Evolutionary conservation across 2,113 vertebrate genomes (phyloP).

Genomic region (Perca fluviatilis): DNA sequence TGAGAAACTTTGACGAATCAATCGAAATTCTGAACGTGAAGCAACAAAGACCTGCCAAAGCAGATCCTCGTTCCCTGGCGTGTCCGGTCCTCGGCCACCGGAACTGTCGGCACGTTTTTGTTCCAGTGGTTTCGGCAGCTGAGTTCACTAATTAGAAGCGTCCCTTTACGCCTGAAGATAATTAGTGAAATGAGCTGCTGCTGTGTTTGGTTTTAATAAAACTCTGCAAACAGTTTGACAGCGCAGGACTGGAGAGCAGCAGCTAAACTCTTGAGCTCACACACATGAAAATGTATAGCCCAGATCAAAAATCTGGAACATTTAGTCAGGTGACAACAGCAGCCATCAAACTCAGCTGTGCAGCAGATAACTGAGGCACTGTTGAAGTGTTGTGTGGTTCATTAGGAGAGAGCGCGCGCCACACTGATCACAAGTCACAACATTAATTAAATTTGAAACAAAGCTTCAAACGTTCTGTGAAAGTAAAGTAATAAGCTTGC

Average conservation of each 20-base stretch:
- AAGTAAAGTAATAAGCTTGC: background rate
- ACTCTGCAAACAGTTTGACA: background rate
- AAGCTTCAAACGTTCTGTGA: background rate
- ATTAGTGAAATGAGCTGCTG: constrained; percentile 22
- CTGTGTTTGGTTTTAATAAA: background rate
- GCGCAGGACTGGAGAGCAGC: background rate
- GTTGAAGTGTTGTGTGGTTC: background rate
- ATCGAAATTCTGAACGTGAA: background rate
- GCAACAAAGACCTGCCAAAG: background rate
- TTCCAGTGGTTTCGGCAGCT: background rate
- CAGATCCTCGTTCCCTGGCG: background rate
- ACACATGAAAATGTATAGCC: background rate
- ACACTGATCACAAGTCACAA: background rate
- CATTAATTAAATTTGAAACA: background rate
- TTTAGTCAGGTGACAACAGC: background rate
- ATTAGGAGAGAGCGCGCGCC: background rate
- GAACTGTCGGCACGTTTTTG: background rate
- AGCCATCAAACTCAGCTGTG: background rate
- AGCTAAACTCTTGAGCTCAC: background rate
- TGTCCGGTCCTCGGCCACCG: background rate
- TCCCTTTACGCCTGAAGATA: constrained; percentile 15
- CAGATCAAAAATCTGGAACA: background rate
- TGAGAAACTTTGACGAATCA: background rate
- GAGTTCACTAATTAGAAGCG: constrained; percentile 36
- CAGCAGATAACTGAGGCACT: background rate